Percentiles rank a stretch among this genome's conserved stretches.
Conservation (phyloP, 2,113 vertebrate genomes). For the Atrichornis clamosus region DNA sequence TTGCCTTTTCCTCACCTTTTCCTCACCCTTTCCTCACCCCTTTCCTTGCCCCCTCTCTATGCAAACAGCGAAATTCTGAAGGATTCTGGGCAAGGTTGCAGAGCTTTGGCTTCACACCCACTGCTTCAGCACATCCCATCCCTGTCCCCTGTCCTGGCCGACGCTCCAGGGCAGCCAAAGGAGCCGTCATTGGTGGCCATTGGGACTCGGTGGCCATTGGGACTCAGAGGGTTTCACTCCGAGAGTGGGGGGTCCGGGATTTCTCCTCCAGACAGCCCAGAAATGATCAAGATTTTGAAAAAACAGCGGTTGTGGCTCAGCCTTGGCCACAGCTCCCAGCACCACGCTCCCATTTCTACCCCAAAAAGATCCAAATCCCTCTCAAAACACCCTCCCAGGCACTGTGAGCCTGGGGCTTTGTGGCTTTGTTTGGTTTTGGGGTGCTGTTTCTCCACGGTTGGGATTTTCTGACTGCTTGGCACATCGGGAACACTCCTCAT, state of each 20-base stretch:
- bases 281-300: not conserved
- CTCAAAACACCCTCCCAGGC: not conserved
- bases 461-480: not conserved
- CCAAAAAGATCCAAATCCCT: not conserved
- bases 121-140: not conserved
- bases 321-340: not conserved
- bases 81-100: not conserved
- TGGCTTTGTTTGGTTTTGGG: not conserved
- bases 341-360: rapidly evolving
- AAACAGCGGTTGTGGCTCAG: not conserved
- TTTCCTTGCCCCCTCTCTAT: not conserved
- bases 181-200: rapidly evolving
- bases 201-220: not conserved
- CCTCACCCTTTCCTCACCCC: not conserved
- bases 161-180: not conserved
- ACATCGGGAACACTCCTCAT: rapidly evolving
- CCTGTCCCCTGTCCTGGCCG: not conserved
- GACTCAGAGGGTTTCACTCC: not conserved
- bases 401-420: rapidly evolving
- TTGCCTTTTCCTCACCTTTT: no score
- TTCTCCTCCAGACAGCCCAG: not conserved
- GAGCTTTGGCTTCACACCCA: not conserved
- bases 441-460: not conserved
- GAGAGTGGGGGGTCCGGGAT: rapidly evolving
- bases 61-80: not conserved